phyloP scores from a whole-genome alignment of 2,888 invertebrate species.

The Lissonota sp. region DNA sequence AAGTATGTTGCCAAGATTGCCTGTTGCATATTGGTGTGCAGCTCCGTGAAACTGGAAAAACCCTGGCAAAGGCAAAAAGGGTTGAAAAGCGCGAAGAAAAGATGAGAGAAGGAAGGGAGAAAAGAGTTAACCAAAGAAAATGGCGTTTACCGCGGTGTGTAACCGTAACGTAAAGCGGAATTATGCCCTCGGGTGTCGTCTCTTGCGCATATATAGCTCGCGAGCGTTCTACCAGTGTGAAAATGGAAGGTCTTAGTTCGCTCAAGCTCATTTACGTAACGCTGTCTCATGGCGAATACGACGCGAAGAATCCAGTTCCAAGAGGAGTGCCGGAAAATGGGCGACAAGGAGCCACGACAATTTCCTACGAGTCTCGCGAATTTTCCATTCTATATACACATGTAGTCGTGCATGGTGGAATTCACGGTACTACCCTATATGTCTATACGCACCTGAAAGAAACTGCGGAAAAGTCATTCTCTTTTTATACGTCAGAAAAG shows the following conservation, averaged over 20 bases:
- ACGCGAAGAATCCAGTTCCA: slow-evolving; percentile 12
- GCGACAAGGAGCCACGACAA: slow-evolving; percentile 1
- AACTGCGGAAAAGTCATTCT: not conserved
- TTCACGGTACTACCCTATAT: not conserved
- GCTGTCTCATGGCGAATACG: slow-evolving; percentile 18
- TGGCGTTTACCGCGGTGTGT: slow-evolving; percentile 43
- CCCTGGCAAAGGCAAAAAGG: slow-evolving; percentile 2
- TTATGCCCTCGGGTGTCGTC: slow-evolving; percentile 70
- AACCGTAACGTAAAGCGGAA: slow-evolving; percentile 67
- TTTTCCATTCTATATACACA: not conserved
- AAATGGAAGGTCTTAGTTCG: slow-evolving; percentile 35
- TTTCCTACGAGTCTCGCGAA: slow-evolving; percentile 12
- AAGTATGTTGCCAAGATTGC: too few species aligned
- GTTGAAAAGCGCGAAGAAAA: not conserved
- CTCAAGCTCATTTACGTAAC: slow-evolving; percentile 25
- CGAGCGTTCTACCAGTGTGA: not conserved
- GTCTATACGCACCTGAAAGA: not conserved
- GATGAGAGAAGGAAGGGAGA: slow-evolving; percentile 2
- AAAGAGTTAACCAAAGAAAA: slow-evolving; percentile 22
- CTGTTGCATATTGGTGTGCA: too few species aligned
- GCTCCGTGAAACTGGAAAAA: too few species aligned
- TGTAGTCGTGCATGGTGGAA: not conserved
- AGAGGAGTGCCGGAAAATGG: not conserved
- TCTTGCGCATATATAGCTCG: slow-evolving; percentile 4
- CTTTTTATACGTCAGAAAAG: slow-evolving; percentile 9